phyloP scores from a whole-genome alignment of 1,140 invertebrate genomes.

The Lamellibrachia luymesi region DNA sequence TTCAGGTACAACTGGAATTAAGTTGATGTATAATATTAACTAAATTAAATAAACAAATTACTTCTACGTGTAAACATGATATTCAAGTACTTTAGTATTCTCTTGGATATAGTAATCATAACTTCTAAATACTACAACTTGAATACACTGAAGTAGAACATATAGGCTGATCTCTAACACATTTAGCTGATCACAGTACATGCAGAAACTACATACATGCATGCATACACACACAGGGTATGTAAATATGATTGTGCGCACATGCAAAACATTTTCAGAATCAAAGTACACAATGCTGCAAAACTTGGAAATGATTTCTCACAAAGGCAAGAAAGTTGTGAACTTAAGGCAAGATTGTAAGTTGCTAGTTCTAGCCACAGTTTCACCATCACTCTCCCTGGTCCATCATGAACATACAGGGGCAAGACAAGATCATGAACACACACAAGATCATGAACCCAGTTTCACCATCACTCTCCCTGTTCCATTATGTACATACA shows the following conservation, averaged over 20 bases:
- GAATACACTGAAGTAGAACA: not conserved
- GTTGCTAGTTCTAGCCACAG: not conserved
- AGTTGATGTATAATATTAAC: not conserved
- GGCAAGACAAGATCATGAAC: too few relatives aligned
- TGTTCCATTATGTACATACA: too few relatives aligned
- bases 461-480: not conserved
- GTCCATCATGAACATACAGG: not conserved
- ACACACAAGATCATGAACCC: too few relatives aligned
- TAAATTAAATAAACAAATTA: not conserved
- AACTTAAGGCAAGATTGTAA: not conserved
- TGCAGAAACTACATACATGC: too few relatives aligned
- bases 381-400: not conserved
- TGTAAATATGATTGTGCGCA: not conserved
- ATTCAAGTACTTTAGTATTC: not conserved
- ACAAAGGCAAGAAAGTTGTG: not conserved
- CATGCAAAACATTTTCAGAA: not conserved
- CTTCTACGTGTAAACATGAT: not conserved
- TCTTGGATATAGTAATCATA: too few relatives aligned
- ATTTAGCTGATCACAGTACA: too few relatives aligned
- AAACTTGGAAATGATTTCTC: not conserved
- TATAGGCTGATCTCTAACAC: too few relatives aligned
- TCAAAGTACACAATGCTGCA: not conserved
- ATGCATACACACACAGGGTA: not conserved
- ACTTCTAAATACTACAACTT: not conserved
- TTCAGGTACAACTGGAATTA: not conserved